Conservation (phyloP, 1,140 invertebrate genomes). For the Liolophura sinensis region DNA sequence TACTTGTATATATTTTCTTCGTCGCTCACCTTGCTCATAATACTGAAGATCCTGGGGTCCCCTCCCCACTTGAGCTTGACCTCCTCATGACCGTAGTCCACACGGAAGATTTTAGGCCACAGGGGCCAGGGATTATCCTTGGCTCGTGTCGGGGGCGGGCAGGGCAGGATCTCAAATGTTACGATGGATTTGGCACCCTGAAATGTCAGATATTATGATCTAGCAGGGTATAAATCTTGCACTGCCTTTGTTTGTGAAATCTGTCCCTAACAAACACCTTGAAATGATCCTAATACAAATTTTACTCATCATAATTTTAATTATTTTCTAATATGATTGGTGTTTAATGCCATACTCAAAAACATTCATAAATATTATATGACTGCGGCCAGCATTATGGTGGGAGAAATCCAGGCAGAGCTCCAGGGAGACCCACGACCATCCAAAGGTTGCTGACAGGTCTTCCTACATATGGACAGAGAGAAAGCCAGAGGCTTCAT, state of each 20-base stretch:
- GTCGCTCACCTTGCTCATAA: slow-evolving; percentile 77
- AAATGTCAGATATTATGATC: slow-evolving; percentile 10
- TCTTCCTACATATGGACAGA: no score
- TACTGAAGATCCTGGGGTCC: slow-evolving; percentile 92
- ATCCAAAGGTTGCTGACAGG: no score
- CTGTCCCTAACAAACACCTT: neutral
- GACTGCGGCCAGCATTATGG: no score
- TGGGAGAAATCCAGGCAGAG: no score
- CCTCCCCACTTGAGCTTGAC: slow-evolving; percentile 87
- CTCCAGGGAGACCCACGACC: no score
- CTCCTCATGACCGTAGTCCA: slow-evolving; percentile 99
- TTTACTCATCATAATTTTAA: no score
- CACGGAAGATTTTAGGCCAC: slow-evolving; percentile 93
- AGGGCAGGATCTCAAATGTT: slow-evolving; percentile 96
- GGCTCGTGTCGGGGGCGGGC: slow-evolving; percentile 79
- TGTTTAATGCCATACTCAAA: no score
- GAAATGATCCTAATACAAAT: no score
- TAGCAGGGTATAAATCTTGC: neutral
- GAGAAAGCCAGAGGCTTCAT: no score
- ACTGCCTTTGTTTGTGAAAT: neutral
- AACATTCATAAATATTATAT: no score
- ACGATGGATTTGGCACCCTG: slow-evolving; percentile 93
- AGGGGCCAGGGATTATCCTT: slow-evolving; percentile 97
- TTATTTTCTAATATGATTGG: no score
- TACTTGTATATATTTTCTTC: no score